phyloP scores from a whole-genome alignment of 2,113 vertebrate species.

The Holacanthus passer region DNA sequence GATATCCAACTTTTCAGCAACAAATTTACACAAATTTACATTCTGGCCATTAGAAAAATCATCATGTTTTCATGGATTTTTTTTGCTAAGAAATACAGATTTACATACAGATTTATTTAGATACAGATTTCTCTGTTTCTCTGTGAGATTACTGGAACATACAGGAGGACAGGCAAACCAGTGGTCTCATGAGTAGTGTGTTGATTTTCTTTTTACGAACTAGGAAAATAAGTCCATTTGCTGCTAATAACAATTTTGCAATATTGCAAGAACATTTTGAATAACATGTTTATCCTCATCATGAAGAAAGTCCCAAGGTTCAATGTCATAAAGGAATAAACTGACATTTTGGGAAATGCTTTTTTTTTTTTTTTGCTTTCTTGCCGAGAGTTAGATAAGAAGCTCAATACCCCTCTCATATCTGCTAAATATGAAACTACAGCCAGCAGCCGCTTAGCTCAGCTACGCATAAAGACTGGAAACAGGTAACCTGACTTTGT shows the following conservation, averaged over 20 bases:
- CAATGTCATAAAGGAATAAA: background rate
- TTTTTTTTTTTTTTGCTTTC: background rate
- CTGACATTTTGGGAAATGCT: background rate
- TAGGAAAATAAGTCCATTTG: background rate
- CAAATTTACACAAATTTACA: slow-evolving; percentile 3
- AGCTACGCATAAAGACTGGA: no score
- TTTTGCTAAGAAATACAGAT: background rate
- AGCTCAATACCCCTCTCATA: background rate
- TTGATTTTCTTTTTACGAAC: background rate
- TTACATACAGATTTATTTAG: no score
- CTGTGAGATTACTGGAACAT: no score
- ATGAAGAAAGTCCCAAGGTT: no score
- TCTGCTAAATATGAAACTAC: no score
- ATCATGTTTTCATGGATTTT: background rate
- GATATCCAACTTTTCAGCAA: slow-evolving; percentile 29
- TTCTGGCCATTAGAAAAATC: background rate
- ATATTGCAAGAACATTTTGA: background rate
- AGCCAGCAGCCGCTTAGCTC: no score
- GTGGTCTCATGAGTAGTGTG: background rate
- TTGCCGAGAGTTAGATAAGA: background rate
- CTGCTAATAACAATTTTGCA: background rate
- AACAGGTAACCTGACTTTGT: no score
- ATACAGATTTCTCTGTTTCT: background rate
- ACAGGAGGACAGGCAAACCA: background rate
- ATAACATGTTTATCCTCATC: background rate